phyloP scores from a whole-genome alignment of 2,888 invertebrate genomes.

The Pyrrhia umbra region DNA sequence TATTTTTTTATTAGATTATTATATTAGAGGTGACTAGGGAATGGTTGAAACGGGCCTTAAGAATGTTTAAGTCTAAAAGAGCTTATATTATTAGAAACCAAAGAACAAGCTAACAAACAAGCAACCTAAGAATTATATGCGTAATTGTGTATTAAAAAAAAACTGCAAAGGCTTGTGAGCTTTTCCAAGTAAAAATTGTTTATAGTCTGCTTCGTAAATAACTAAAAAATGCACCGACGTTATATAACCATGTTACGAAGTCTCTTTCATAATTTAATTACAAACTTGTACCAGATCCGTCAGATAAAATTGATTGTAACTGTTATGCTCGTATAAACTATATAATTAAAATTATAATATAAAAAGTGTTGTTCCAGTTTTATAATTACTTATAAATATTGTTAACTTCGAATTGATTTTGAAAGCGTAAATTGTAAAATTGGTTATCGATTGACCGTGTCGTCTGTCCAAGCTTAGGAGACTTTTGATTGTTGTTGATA shows the following conservation, averaged over 20 bases:
- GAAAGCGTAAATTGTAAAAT: slow-evolving; percentile 45
- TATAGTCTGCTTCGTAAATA: slow-evolving; percentile 12
- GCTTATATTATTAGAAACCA: too few relatives aligned
- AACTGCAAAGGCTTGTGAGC: neutral
- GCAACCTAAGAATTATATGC: too few relatives aligned
- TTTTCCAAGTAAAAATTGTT: slow-evolving; percentile 13
- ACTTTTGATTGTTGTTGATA: neutral
- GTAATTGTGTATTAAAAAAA: too few relatives aligned
- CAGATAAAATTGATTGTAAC: slow-evolving; percentile 43
- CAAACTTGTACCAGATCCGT: slow-evolving; percentile 41
- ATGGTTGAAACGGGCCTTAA: too few relatives aligned
- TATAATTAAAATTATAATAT: slow-evolving; percentile 22
- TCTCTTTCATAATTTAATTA: slow-evolving; percentile 57
- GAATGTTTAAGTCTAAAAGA: too few relatives aligned
- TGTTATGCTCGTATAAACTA: slow-evolving; percentile 27
- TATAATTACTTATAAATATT: slow-evolving; percentile 15
- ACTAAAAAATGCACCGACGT: slow-evolving; percentile 31
- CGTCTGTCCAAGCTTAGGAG: neutral
- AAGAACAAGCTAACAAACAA: too few relatives aligned
- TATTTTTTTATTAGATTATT: slow-evolving; percentile 15
- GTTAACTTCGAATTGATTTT: slow-evolving; percentile 37
- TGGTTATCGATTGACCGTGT: slow-evolving; percentile 1
- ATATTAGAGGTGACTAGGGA: too few relatives aligned
- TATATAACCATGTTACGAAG: slow-evolving; percentile 43
- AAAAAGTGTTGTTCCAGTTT: slow-evolving; percentile 5